Conservation (phyloP, 2,888 invertebrate genomes). For the Ceriagrion tenellum region DNA sequence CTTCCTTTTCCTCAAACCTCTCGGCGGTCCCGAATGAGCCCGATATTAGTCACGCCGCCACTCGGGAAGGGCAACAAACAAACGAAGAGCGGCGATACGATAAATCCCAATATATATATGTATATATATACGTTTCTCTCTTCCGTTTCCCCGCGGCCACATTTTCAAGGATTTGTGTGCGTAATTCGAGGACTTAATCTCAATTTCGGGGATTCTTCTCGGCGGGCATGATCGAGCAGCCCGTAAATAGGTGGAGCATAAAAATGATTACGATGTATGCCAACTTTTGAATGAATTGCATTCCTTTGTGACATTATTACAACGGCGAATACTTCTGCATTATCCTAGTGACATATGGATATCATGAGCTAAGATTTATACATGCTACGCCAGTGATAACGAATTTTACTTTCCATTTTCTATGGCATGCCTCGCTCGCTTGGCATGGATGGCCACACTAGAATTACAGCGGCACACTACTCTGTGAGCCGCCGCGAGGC, state of each 20-base stretch:
- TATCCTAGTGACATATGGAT: not conserved
- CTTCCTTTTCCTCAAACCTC: too few species aligned
- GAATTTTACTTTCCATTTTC: too few species aligned
- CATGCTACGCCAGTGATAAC: too few species aligned
- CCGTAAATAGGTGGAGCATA: not conserved
- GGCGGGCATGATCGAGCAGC: not conserved
- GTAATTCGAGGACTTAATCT: conserved; percentile 44
- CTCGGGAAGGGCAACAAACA: not conserved
- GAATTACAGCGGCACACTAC: too few species aligned
- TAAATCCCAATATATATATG: not conserved
- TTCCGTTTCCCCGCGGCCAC: not conserved
- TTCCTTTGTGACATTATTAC: not conserved
- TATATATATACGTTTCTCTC: not conserved
- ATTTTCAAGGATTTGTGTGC: not conserved
- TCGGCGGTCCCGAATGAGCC: not conserved
- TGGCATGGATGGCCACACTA: too few species aligned
- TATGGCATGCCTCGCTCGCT: too few species aligned
- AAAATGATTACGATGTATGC: not conserved
- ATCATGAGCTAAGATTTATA: too few species aligned
- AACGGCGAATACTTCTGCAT: not conserved
- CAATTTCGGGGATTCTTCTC: conserved; percentile 70
- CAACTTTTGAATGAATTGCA: not conserved
- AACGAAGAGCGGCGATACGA: not conserved
- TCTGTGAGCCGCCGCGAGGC: too few species aligned
- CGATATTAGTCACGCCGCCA: not conserved